Evolutionary conservation across 2,888 invertebrate species (phyloP), one percentile per base, ranked within the genome.

Genomic region (Isotomurus palustris): DNA sequence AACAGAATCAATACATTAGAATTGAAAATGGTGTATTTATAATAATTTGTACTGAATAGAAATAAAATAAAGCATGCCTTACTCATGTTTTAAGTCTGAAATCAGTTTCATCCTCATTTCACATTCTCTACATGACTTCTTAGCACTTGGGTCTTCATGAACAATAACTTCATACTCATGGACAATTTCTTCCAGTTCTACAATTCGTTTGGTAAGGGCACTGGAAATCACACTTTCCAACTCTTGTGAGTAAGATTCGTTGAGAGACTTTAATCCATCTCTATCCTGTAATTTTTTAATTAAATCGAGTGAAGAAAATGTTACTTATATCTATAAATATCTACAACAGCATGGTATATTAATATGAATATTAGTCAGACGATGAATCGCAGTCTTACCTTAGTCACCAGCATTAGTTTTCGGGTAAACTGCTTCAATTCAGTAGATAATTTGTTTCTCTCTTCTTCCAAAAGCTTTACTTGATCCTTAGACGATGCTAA

Each of bases 171-270:
- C 70, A 38, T 67, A 68, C 17, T 67, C 65, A 0, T 45, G 24
- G 8, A 70, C 58, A 2, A 65, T 50, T 4, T 41, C 36, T 57
- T 70, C 68, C 4, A 70, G 32, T 38, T 68, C 60, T 32, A 25
- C 45, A 47, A 66, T 64, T 47, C 70, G 51, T 21, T 64, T 56
- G 43, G 65, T 60, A 1, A 70, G 43, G n/a, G 66, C 58, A 38
- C 62, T 60, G 2, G 67, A 53, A 24, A 66, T 61, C 4, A 64
- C 36, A 19, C 61, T 67, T 40, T 62, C 64, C 21, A 66, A 62
- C 55, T 70, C 70, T 22, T 62, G 59, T 28, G 68, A 68, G 35
- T 68, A 70, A 0, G 70, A 70, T 17, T 70, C 70, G 45, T 68
- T 70, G 17, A 70, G 40, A 1, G 56, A 61, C 54, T 66, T 64